Evolutionary conservation across 1,140 invertebrate species (phyloP), one percentile per base, ranked within the genome.

Genomic region (Melitaea cinxia): DNA sequence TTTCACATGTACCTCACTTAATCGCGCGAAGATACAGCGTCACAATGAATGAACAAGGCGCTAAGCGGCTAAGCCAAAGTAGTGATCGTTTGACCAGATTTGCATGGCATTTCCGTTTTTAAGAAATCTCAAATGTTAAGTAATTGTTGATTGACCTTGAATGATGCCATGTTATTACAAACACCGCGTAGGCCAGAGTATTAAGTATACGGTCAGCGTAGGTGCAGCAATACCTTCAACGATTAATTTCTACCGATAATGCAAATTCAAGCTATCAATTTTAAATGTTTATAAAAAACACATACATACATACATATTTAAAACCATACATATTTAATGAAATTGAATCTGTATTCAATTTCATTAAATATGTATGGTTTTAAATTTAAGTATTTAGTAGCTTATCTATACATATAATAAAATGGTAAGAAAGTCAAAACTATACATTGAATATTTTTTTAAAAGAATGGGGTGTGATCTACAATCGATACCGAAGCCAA

Each of bases 71-170:
- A 77, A 75, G 68, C 73, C 65, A 70, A 64, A 58, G 66, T 60
- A 65, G 50, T 65, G 71, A 78, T 80, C 72, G 54, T 73, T 73
- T 74, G 73, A 78, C 79, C 55, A 39, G 50, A 85, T 89, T 90
- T 84, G 83, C 85, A 89, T 90, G 82, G 79, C 78, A 79, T 89
- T 89, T 91, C 88, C 88, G 86, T 74, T 86, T 60, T 49, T 52
- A 70, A 58, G 37, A 65, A 63, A 66, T 73, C 66, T 70, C 10
- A 58, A 70, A 65, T 59, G 58, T 72, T 62, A 72, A 66, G 72
- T 82, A 78, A 87, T 80, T 85, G 56, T 59, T 59, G 68, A 78
- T 79, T 71, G 80, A 87, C 86, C 88, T 89, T 89, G 78, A 52
- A 73, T 62, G 73, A 62, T 74, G 73, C 61, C 75, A 72, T 60